Conservation (phyloP, 2,888 invertebrate genomes). For the Spodoptera exigua region DNA sequence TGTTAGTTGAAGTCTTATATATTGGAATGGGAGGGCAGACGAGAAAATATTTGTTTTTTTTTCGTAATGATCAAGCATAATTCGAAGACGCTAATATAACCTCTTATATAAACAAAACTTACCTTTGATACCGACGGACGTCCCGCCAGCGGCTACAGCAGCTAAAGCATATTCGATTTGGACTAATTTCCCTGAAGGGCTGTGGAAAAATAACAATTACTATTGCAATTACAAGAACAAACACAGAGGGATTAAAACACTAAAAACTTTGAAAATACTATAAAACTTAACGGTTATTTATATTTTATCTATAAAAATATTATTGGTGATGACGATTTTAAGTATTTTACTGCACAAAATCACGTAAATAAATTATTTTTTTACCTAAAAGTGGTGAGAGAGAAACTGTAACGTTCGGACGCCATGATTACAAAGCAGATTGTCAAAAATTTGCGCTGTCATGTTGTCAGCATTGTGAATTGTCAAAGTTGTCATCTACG, state of each 20-base stretch:
- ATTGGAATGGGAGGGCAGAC: too few relatives aligned
- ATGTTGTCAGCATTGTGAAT: slow-evolving; percentile 63
- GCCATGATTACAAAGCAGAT: slow-evolving; percentile 94
- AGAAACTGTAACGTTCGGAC: slow-evolving; percentile 99
- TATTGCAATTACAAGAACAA: slow-evolving; percentile 42
- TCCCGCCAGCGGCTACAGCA: slow-evolving; percentile 99
- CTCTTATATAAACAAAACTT: slow-evolving; percentile 59
- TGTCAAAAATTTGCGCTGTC: slow-evolving; percentile 71
- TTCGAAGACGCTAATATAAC: slow-evolving; percentile 59
- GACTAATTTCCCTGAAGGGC: slow-evolving; percentile 99
- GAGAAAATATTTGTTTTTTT: background rate
- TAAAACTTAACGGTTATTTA: slow-evolving; percentile 1
- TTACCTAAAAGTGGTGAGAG: slow-evolving; percentile 93
- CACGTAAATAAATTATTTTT: slow-evolving; percentile 65
- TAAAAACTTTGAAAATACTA: slow-evolving; percentile 21
- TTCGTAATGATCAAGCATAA: slow-evolving; percentile 21
- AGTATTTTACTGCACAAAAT: slow-evolving; percentile 19
- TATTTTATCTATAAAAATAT: background rate
- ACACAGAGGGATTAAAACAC: slow-evolving; percentile 29
- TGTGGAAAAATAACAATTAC: slow-evolving; percentile 83
- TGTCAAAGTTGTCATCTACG: slow-evolving; percentile 31
- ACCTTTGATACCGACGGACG: slow-evolving; percentile 99
- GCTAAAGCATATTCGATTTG: slow-evolving; percentile 99
- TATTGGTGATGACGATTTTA: background rate
- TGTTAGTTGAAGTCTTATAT: background rate